Evolutionary conservation across 2,888 invertebrate species (phyloP).

Genomic region (Caenorhabditis sp.): DNA sequence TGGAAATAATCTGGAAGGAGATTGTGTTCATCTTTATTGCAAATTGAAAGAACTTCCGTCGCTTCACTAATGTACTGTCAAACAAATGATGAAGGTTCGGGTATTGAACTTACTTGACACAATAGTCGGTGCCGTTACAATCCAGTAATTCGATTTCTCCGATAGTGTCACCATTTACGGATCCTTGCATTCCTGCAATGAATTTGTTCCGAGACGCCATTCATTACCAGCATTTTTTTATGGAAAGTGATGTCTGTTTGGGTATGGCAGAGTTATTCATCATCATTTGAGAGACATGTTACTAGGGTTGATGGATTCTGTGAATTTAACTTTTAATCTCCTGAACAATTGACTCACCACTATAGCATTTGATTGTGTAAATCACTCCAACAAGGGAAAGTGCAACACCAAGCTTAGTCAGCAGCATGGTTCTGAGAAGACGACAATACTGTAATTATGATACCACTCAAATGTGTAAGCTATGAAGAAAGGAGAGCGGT

Average conservation of each 20-base stretch:
- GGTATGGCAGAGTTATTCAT: too few species aligned
- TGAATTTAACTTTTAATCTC: too few species aligned
- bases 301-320: too few species aligned
- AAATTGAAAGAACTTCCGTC: constrained; percentile 1
- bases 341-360: constrained; percentile 38
- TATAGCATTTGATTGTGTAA: constrained; percentile 40
- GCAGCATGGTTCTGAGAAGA: constrained; percentile 4
- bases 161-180: constrained; percentile 48
- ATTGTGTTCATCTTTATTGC: constrained; percentile 25
- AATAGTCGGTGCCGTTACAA: constrained; percentile 57
- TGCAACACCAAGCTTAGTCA: not conserved
- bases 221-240: too few species aligned
- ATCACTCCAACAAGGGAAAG: constrained; percentile 17
- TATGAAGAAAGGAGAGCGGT: constrained; percentile 4
- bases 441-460: not conserved
- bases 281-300: too few species aligned
- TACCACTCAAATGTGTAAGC: constrained; percentile 30
- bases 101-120: constrained; percentile 51
- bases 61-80: not conserved
- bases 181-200: constrained; percentile 58
- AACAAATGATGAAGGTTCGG: not conserved
- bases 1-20: not conserved
- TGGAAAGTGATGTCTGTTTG: too few species aligned
- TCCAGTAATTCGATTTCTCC: constrained; percentile 49
- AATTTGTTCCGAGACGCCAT: too few species aligned